phyloP scores from a whole-genome alignment of 1,140 invertebrate species.

The Geopemphigus sp. region DNA sequence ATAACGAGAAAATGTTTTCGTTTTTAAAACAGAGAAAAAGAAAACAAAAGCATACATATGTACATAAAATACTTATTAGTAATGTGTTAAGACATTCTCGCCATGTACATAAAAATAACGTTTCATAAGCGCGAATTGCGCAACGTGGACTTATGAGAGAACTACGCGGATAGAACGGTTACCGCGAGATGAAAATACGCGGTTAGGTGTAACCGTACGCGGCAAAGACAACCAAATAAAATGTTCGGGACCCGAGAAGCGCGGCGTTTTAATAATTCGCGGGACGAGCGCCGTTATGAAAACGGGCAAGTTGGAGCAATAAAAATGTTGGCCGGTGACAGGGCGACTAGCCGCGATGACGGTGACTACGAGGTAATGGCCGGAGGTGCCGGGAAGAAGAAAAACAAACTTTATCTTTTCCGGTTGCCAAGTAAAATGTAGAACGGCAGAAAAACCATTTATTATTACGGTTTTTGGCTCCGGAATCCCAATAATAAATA shows the following conservation, averaged over 20 bases:
- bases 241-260: background rate
- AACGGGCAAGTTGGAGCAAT: background rate
- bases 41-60: too few species aligned
- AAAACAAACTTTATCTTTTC: conserved; percentile 46
- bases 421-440: conserved; percentile 47
- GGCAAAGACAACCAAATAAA: too few species aligned
- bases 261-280: background rate
- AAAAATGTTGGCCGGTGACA: conserved; percentile 15
- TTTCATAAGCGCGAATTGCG: too few species aligned
- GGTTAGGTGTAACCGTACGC: too few species aligned
- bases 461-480: conserved; percentile 46
- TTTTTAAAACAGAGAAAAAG: too few species aligned
- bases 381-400: background rate
- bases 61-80: too few species aligned
- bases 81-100: too few species aligned
- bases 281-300: background rate
- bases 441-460: conserved; percentile 42
- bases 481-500: conserved; percentile 42
- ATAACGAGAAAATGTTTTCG: too few species aligned
- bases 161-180: too few species aligned
- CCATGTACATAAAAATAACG: too few species aligned
- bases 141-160: too few species aligned
- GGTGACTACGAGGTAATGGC: background rate
- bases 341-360: background rate
- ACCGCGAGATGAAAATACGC: too few species aligned